Evolutionary conservation across 2,113 vertebrate species (phyloP).

Genomic region (Athene cunicularia): DNA sequence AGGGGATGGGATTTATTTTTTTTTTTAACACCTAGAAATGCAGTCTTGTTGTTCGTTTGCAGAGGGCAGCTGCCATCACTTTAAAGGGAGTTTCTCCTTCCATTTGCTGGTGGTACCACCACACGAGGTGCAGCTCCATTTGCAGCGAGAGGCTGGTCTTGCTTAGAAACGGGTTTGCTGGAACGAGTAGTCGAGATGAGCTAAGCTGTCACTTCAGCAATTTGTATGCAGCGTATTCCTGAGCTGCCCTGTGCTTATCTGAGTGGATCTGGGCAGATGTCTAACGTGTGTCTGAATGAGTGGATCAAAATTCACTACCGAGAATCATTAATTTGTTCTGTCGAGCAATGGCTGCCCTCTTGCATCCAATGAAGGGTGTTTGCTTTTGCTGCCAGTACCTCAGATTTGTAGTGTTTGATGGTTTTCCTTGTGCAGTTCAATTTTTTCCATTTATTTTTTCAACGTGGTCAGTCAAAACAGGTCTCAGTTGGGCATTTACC

Average conservation of each 20-base stretch:
- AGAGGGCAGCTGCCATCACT: slow-evolving; percentile 32
- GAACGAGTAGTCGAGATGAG: slow-evolving; percentile 24
- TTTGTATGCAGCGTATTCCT: background rate
- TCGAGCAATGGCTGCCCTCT: background rate
- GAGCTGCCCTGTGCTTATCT: background rate
- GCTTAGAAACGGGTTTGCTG: background rate
- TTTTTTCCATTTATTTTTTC: background rate
- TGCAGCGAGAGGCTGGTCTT: slow-evolving; percentile 32
- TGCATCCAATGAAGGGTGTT: accelerated
- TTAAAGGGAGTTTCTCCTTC: slow-evolving; percentile 59
- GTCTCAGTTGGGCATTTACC: background rate
- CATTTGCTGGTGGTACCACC: slow-evolving; percentile 45
- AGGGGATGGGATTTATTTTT: background rate
- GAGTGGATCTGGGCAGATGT: background rate
- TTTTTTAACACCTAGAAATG: background rate
- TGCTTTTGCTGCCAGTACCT: background rate
- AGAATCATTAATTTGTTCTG: background rate
- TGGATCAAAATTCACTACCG: background rate
- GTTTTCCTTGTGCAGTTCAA: background rate
- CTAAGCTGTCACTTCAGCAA: slow-evolving; percentile 1
- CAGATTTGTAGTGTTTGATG: background rate
- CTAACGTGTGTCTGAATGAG: background rate
- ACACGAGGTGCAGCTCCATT: slow-evolving; percentile 55
- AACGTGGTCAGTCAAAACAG: background rate
- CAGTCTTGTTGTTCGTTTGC: background rate